These are phyloP conservation scores for Lanistes nyassanus DNA, from an alignment of 1,140 invertebrate genomes.

Conservation along the genomic window DNA sequence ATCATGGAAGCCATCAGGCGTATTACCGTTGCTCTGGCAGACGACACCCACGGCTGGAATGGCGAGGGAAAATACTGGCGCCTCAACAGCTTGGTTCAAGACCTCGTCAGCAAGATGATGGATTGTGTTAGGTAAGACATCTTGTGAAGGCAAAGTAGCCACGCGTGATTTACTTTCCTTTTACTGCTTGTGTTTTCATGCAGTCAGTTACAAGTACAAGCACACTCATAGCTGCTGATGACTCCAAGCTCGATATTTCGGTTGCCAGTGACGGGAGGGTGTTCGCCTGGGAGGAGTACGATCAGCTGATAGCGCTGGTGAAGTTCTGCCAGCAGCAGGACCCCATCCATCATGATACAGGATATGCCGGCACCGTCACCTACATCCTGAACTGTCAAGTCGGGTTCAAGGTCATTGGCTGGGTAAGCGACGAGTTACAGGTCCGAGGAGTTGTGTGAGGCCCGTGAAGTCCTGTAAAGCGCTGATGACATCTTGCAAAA, in stretches of 20 bases:
- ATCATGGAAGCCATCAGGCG: conserved; percentile 10
- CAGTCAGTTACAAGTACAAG: background rate
- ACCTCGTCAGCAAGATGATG: background rate
- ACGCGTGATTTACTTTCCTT: background rate
- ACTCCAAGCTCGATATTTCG: no score
- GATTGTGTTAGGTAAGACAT: conserved; percentile 13
- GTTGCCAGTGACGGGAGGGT: conserved; percentile 17
- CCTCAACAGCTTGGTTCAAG: background rate
- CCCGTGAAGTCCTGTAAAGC: no score
- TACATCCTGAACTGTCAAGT: background rate
- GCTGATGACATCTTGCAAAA: no score
- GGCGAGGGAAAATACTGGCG: background rate
- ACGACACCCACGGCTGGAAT: conserved; percentile 6
- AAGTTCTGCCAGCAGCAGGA: conserved; percentile 5
- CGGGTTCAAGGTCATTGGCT: background rate
- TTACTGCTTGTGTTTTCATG: background rate
- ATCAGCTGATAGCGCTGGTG: conserved; percentile 14
- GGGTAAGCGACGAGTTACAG: background rate
- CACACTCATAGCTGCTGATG: background rate
- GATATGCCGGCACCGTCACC: background rate
- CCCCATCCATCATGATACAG: background rate
- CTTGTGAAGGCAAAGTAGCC: background rate
- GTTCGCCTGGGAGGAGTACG: conserved; percentile 15
- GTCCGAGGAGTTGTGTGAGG: no score
- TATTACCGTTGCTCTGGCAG: background rate